Conservation (phyloP, 2,797 vertebrate genomes). For the Onychomys arenicola region DNA sequence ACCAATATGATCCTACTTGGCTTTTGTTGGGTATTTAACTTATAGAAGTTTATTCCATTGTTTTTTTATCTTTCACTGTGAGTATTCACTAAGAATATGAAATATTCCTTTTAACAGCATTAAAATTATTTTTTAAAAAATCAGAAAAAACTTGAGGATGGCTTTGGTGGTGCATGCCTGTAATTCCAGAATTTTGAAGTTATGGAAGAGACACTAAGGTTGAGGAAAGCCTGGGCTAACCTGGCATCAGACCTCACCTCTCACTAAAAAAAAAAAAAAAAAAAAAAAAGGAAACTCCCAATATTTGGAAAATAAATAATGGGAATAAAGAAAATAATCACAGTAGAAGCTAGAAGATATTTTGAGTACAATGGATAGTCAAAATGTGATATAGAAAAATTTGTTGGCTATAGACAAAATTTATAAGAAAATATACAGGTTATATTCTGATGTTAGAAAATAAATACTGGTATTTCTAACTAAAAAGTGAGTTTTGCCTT, state of each 20-base stretch:
- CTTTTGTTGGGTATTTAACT: background rate
- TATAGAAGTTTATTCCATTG: background rate
- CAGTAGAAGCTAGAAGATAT: background rate
- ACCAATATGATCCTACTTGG: background rate
- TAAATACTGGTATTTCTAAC: background rate
- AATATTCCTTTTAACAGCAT: background rate
- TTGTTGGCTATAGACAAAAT: background rate
- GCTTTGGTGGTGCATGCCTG: too few relatives aligned
- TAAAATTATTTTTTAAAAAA: background rate
- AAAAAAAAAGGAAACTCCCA: background rate
- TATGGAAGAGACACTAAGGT: background rate
- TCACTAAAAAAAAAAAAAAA: too few relatives aligned
- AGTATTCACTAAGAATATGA: background rate
- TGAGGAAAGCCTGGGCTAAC: background rate
- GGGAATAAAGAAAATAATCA: background rate
- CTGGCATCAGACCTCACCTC: background rate
- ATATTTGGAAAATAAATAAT: background rate
- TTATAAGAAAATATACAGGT: background rate
- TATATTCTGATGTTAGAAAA: background rate
- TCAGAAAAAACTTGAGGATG: background rate
- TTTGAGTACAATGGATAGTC: background rate
- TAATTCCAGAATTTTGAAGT: background rate
- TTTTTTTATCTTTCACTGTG: too few relatives aligned
- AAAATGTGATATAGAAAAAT: constrained; percentile 10
- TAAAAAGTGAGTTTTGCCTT: background rate